phyloP scores from a whole-genome alignment of 2,797 vertebrate genomes.

The Varecia variegata region DNA sequence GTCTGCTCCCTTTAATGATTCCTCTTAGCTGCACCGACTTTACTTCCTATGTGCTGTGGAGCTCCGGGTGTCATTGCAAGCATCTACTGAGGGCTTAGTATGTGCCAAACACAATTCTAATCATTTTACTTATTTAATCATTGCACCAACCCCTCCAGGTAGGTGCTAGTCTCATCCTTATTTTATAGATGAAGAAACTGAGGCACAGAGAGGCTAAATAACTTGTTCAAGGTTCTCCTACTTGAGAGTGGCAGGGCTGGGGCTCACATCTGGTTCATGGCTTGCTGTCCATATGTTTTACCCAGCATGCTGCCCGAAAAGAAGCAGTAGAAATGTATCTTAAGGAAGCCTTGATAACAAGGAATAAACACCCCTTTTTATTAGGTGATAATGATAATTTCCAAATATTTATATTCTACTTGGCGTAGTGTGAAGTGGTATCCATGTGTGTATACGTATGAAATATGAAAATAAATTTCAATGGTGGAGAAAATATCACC shows the following conservation, averaged over 20 bases:
- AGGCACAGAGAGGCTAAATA: not conserved
- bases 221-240: not conserved
- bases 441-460: not conserved
- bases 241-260: not conserved
- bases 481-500: not conserved
- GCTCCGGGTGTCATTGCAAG: not conserved
- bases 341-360: not conserved
- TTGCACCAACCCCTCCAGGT: not conserved
- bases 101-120: not conserved
- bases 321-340: not conserved
- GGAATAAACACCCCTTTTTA: not conserved
- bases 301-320: not conserved
- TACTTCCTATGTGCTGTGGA: not conserved
- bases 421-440: not conserved
- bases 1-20: not conserved
- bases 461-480: not conserved
- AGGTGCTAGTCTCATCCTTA: not conserved
- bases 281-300: not conserved
- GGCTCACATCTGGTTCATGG: not conserved
- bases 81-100: not conserved
- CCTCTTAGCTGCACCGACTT: not conserved
- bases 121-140: not conserved
- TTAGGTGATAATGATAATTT: not conserved
- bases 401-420: not conserved
- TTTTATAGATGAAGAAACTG: not conserved